Percentiles rank a stretch among this genome's conserved stretches.
These are phyloP conservation scores for Tapirus terrestris DNA, from an alignment of 2,113 vertebrate genomes.

Conservation along the genomic window DNA sequence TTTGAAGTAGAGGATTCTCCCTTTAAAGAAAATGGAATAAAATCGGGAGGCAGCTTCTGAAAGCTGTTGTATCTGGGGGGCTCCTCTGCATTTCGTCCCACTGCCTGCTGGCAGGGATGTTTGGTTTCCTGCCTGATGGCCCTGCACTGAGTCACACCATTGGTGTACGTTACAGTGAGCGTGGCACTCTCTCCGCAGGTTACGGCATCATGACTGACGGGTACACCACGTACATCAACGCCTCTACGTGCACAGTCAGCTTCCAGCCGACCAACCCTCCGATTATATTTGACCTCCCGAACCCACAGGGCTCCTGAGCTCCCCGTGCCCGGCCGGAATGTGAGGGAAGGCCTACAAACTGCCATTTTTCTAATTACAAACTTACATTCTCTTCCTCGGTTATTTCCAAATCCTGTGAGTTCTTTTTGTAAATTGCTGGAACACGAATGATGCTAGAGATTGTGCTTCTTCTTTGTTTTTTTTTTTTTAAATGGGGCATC, in stretches of 20 bases:
- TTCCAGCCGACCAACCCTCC: slow-evolving; percentile 99
- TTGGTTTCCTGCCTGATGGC: background rate
- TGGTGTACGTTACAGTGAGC: slow-evolving; percentile 67
- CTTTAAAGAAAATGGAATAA: background rate
- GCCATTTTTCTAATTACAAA: slow-evolving; percentile 91
- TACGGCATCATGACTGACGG: slow-evolving; percentile 99
- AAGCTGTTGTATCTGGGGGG: background rate
- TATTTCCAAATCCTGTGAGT: slow-evolving; percentile 87
- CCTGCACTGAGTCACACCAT: background rate
- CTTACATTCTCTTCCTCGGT: slow-evolving; percentile 88
- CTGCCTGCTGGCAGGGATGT: background rate
- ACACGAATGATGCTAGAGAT: slow-evolving; percentile 85
- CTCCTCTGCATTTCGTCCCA: background rate
- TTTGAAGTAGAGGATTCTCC: background rate
- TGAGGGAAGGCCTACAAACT: slow-evolving; percentile 84
- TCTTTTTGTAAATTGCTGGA: slow-evolving; percentile 91
- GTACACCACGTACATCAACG: slow-evolving; percentile 97
- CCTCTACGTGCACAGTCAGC: slow-evolving; percentile 98
- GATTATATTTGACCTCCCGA: slow-evolving; percentile 98
- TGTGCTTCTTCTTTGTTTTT: slow-evolving; percentile 86
- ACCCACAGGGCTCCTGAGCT: slow-evolving; percentile 94
- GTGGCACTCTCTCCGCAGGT: slow-evolving; percentile 87
- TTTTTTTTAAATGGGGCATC: slow-evolving; percentile 89
- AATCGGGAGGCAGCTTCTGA: slow-evolving; percentile 48
- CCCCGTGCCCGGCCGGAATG: slow-evolving; percentile 62